Percentiles rank a stretch among this genome's conserved stretches.
Conservation (phyloP, 2,888 invertebrate species). For the Pheosia gnoma region DNA sequence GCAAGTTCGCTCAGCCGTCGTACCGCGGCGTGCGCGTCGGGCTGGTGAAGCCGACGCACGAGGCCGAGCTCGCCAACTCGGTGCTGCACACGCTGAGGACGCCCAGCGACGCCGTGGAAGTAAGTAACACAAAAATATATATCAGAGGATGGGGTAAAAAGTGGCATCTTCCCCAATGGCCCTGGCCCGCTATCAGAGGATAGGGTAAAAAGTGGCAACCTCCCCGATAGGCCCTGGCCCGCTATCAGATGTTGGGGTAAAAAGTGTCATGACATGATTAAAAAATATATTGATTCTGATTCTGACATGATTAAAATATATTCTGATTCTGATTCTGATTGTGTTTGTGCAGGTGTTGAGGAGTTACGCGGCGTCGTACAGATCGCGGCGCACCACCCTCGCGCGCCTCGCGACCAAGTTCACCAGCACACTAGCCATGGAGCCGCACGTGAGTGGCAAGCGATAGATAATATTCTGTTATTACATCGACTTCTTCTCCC, state of each 20-base stretch:
- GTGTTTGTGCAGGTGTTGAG: slow-evolving; percentile 51
- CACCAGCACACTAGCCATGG: slow-evolving; percentile 51
- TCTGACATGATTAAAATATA: no score
- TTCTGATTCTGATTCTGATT: no score
- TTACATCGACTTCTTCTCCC: no score
- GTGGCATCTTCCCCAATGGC: no score
- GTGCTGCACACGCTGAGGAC: slow-evolving; percentile 42
- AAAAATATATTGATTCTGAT: no score
- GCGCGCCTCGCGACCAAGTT: slow-evolving; percentile 57
- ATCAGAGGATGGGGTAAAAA: no score
- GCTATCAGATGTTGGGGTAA: no score
- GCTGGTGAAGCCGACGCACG: slow-evolving; percentile 54
- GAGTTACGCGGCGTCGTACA: slow-evolving; percentile 57
- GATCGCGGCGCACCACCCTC: slow-evolving; percentile 59
- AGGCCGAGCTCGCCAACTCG: slow-evolving; percentile 54
- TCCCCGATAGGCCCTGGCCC: no score
- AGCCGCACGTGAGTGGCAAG: slow-evolving; percentile 52
- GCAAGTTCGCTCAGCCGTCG: slow-evolving; percentile 42
- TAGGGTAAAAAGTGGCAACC: no score
- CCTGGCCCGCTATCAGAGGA: no score
- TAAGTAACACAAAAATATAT: slow-evolving; percentile 26
- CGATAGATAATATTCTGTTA: no score
- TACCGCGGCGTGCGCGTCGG: slow-evolving; percentile 55
- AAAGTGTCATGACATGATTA: no score
- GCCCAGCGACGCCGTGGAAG: slow-evolving; percentile 69